Conservation (phyloP, 1,140 invertebrate species). For the Coptotermes formosanus region DNA sequence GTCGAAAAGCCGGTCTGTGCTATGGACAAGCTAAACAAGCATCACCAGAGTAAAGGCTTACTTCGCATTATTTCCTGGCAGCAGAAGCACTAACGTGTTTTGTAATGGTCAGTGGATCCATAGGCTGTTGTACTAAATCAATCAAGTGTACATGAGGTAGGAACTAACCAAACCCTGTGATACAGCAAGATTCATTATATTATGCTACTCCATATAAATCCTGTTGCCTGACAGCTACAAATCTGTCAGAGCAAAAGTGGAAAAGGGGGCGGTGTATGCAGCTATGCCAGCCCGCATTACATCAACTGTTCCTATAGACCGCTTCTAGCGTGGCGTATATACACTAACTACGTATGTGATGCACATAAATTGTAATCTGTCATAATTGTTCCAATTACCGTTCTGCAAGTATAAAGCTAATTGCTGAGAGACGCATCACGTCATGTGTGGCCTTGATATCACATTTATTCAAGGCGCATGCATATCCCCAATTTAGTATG, state of each 20-base stretch:
- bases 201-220: neutral
- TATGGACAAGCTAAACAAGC: neutral
- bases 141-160: constrained; percentile 15
- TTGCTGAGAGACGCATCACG: neutral
- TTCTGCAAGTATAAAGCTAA: neutral
- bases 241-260: neutral
- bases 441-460: too few species aligned
- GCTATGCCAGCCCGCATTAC: neutral
- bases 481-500: too few species aligned
- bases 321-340: neutral
- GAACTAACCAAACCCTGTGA: constrained; percentile 2
- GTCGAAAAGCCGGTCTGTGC: too few species aligned
- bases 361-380: neutral
- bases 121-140: neutral
- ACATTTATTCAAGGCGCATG: too few species aligned
- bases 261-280: neutral
- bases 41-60: neutral
- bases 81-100: neutral
- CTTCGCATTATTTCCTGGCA: neutral
- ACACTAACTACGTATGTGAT: neutral
- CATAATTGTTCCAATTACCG: neutral
- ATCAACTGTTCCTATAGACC: neutral
- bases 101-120: neutral
- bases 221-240: neutral
- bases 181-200: constrained; percentile 13